phyloP scores from a whole-genome alignment of 2,888 invertebrate species.

The Zygogramma bicolorata region DNA sequence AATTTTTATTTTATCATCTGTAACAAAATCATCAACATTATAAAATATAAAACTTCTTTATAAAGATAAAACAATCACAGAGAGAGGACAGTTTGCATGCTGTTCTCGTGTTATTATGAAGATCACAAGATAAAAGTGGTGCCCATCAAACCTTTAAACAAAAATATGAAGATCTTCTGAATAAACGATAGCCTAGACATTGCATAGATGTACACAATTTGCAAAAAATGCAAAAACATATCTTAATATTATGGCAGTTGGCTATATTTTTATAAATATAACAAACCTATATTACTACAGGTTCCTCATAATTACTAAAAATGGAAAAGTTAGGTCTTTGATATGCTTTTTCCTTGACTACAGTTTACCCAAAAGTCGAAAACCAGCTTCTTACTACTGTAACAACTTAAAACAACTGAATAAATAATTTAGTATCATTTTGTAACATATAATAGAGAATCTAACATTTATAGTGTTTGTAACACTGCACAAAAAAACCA shows the following conservation, averaged over 20 bases:
- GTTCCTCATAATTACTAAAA: constrained; percentile 22
- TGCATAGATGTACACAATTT: constrained; percentile 26
- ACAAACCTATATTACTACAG: constrained; percentile 18
- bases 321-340: constrained; percentile 28
- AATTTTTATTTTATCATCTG: constrained; percentile 32
- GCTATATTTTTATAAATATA: constrained; percentile 30
- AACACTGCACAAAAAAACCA: constrained; percentile 63
- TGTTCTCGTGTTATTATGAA: constrained; percentile 45
- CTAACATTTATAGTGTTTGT: constrained; percentile 64
- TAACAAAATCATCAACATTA: constrained; percentile 48
- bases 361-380: constrained; percentile 46
- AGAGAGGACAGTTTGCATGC: constrained; percentile 45
- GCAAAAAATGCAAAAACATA: constrained; percentile 31
- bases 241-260: constrained; percentile 43
- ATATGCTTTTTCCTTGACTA: constrained; percentile 43
- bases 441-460: constrained; percentile 65
- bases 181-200: constrained; percentile 46
- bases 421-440: constrained; percentile 59
- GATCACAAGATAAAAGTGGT: constrained; percentile 56
- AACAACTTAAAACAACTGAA: constrained; percentile 61
- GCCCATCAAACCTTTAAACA: constrained; percentile 52
- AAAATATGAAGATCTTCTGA: constrained; percentile 41
- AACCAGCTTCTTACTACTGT: constrained; percentile 41
- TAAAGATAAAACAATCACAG: constrained; percentile 56
- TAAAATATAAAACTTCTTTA: constrained; percentile 52